Conservation (phyloP, 2,888 invertebrate genomes). For the Plagodis dolabraria region DNA sequence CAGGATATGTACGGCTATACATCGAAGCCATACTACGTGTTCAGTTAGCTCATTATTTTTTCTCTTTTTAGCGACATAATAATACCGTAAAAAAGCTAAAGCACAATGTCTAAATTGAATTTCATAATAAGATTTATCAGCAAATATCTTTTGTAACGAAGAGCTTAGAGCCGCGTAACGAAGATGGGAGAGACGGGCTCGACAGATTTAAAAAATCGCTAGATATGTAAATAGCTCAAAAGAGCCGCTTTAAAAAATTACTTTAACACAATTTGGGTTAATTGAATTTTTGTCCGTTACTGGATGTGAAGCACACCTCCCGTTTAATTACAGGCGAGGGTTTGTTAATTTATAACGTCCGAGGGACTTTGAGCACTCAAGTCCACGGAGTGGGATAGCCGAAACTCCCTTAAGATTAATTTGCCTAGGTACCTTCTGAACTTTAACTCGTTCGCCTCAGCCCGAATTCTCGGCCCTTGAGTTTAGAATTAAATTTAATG, state of each 20-base stretch:
- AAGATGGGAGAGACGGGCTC: conserved; percentile 44
- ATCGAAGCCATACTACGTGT: not conserved
- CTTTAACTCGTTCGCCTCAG: conserved; percentile 82
- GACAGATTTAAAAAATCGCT: conserved; percentile 60
- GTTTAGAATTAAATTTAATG: conserved; percentile 82
- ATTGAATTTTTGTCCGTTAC: conserved; percentile 79
- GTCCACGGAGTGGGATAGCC: conserved; percentile 72
- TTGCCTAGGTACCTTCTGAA: conserved; percentile 75
- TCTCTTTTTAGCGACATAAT: too few species aligned
- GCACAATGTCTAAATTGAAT: conserved; percentile 38
- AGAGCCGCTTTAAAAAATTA: conserved; percentile 63
- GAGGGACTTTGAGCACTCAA: conserved; percentile 71
- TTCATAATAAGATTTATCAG: conserved; percentile 47
- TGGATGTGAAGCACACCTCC: conserved; percentile 76
- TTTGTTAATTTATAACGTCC: conserved; percentile 81
- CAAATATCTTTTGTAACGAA: conserved; percentile 49
- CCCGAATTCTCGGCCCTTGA: conserved; percentile 77
- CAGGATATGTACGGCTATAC: too few species aligned
- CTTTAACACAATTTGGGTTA: conserved; percentile 72
- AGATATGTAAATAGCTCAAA: conserved; percentile 65
- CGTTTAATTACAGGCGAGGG: conserved; percentile 78
- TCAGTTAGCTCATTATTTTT: conserved; percentile 1
- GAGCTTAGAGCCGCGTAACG: conserved; percentile 38
- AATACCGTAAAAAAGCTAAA: conserved; percentile 25
- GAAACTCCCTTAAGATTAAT: conserved; percentile 84